A percentile compares a stretch with the other conserved stretches of the same genome.
Conservation (phyloP, 2,797 vertebrate genomes). For the Masticophis lateralis region DNA sequence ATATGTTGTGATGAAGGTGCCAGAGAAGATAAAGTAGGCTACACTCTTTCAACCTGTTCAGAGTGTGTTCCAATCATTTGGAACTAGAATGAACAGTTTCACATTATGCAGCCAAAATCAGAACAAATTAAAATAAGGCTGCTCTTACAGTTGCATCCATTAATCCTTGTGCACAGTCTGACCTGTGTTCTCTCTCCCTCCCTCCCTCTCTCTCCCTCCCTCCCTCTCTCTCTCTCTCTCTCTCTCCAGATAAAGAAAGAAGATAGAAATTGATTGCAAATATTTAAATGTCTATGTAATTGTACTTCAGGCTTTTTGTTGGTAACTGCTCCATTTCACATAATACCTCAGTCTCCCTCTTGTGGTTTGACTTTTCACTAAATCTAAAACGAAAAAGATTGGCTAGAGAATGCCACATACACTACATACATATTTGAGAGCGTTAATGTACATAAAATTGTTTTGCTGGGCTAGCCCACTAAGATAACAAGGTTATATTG, state of each 20-base stretch:
- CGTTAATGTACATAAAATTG: background rate
- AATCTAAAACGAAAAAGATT: background rate
- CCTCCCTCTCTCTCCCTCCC: too few relatives aligned
- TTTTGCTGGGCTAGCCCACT: background rate
- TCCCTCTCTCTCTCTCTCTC: too few relatives aligned
- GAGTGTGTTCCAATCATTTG: constrained; percentile 31
- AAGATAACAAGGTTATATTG: background rate
- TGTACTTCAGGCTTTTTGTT: fast-evolving
- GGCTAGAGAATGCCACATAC: background rate
- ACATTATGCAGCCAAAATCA: constrained; percentile 12
- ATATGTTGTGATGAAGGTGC: constrained; percentile 6
- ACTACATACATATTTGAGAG: background rate
- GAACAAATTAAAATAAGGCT: constrained; percentile 31
- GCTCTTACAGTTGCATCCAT: constrained; percentile 9
- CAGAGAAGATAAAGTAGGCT: background rate
- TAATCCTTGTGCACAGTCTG: constrained; percentile 2
- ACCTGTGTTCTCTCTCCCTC: background rate
- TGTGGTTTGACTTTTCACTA: background rate
- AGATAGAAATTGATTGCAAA: background rate
- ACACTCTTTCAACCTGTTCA: background rate
- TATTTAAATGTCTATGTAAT: background rate
- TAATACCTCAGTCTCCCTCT: constrained; percentile 38
- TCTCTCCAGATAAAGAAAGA: background rate
- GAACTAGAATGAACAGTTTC: constrained; percentile 33
- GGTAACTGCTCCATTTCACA: background rate